Evolutionary conservation across 92 coral and sea anemone species (phyloP).

Genomic region (Phymanthus crucifer): DNA sequence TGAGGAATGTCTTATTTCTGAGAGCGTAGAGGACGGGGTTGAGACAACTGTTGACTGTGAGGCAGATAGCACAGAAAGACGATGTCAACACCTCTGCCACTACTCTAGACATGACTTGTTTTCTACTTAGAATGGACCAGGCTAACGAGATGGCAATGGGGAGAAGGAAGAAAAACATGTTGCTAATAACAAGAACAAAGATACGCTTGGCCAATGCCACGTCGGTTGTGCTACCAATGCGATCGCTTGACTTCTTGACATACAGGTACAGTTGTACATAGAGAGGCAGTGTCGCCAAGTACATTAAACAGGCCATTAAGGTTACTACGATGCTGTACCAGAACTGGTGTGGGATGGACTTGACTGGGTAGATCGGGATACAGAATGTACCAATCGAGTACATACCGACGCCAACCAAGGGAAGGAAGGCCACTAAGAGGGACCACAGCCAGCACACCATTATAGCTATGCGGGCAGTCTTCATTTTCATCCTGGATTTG

Average conservation of each 20-base stretch:
- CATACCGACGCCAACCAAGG: slow-evolving; percentile 61
- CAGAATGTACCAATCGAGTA: slow-evolving; percentile 77
- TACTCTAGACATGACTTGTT: slow-evolving; percentile 42
- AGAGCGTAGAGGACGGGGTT: slow-evolving; percentile 46
- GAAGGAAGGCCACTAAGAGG: slow-evolving; percentile 51
- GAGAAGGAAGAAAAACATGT: slow-evolving; percentile 73
- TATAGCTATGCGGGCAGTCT: slow-evolving; percentile 39
- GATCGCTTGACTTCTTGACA: slow-evolving; percentile 59
- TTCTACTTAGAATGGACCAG: slow-evolving; percentile 47
- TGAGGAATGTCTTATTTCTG: slow-evolving; percentile 45
- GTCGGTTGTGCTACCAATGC: slow-evolving; percentile 58
- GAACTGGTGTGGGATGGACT: slow-evolving; percentile 66
- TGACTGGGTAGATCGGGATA: slow-evolving; percentile 71
- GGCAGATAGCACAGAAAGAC: slow-evolving; percentile 43
- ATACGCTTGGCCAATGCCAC: slow-evolving; percentile 59
- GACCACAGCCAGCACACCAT: slow-evolving; percentile 61
- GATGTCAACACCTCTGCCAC: slow-evolving; percentile 53
- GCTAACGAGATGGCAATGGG: slow-evolving; percentile 58
- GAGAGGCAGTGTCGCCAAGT: slow-evolving; percentile 57
- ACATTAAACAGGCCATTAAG: slow-evolving; percentile 50
- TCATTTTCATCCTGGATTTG: slow-evolving; percentile 52
- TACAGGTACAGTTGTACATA: slow-evolving; percentile 50
- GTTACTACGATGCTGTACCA: slow-evolving; percentile 61
- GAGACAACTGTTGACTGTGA: slow-evolving; percentile 45
- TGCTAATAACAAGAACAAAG: slow-evolving; percentile 69